These are phyloP conservation scores for Camelus dromedarius DNA, from an alignment of 2,113 vertebrate genomes.

Conservation along the genomic window DNA sequence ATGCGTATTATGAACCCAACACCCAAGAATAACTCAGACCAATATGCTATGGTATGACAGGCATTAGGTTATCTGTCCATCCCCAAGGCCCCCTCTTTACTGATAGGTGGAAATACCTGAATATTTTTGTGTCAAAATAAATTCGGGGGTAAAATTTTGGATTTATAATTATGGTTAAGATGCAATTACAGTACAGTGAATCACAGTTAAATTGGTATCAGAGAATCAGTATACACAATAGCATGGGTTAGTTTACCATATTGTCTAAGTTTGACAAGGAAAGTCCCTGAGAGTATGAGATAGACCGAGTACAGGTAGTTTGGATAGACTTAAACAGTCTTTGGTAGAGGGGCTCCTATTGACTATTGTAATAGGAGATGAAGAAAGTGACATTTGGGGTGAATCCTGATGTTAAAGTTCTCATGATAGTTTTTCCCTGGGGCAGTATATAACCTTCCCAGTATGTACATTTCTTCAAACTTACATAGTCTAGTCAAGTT, in stretches of 20 bases:
- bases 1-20: neutral
- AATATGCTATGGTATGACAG: neutral
- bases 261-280: neutral
- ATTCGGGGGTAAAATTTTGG: neutral
- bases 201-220: neutral
- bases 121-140: neutral
- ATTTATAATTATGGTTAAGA: neutral
- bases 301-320: neutral
- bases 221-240: neutral
- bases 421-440: neutral
- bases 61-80: neutral
- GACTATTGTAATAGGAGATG: neutral
- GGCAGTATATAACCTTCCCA: neutral
- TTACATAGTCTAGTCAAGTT: neutral
- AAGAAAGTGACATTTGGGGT: neutral
- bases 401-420: neutral
- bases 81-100: neutral
- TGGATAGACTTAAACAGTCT: neutral
- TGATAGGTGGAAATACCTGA: neutral
- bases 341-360: neutral
- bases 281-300: neutral
- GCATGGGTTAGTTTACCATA: neutral
- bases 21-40: neutral
- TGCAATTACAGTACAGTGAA: neutral
- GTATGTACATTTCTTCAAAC: neutral